Conservation (phyloP, 2,113 vertebrate species). For the Limnothrissa miodon region DNA sequence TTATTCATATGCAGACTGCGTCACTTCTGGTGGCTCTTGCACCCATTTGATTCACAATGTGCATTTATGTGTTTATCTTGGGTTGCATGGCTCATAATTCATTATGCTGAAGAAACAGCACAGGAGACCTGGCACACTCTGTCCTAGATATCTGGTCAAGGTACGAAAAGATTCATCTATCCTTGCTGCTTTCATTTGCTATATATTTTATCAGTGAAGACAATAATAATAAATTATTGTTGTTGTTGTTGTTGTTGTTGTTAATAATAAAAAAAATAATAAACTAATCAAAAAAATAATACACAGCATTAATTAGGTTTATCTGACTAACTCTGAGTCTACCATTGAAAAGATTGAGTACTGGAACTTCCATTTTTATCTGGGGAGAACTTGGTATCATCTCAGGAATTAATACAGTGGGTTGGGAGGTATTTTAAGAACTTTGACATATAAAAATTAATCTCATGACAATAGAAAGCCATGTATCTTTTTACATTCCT, state of each 20-base stretch:
- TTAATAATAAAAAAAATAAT: too few relatives aligned
- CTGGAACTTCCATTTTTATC: background rate
- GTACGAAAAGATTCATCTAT: background rate
- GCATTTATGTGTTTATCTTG: constrained; percentile 7
- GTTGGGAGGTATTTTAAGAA: constrained; percentile 3
- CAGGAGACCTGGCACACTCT: background rate
- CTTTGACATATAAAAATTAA: constrained; percentile 9
- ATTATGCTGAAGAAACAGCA: background rate
- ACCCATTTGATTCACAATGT: background rate
- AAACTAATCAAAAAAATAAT: too few relatives aligned
- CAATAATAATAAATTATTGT: too few relatives aligned
- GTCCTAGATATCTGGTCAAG: background rate
- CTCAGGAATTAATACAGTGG: constrained; percentile 16
- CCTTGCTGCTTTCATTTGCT: background rate
- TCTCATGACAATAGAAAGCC: background rate
- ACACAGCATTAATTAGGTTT: background rate
- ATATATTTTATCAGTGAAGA: background rate
- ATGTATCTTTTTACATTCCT: constrained; percentile 2
- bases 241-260: too few relatives aligned
- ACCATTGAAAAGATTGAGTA: background rate
- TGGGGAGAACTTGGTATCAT: background rate
- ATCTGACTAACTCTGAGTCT: background rate
- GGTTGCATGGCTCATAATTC: background rate
- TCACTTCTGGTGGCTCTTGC: background rate
- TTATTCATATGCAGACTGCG: background rate